These are phyloP conservation scores for Oligia fasciuncula DNA, from an alignment of 2,888 invertebrate genomes.

Conservation along the genomic window DNA sequence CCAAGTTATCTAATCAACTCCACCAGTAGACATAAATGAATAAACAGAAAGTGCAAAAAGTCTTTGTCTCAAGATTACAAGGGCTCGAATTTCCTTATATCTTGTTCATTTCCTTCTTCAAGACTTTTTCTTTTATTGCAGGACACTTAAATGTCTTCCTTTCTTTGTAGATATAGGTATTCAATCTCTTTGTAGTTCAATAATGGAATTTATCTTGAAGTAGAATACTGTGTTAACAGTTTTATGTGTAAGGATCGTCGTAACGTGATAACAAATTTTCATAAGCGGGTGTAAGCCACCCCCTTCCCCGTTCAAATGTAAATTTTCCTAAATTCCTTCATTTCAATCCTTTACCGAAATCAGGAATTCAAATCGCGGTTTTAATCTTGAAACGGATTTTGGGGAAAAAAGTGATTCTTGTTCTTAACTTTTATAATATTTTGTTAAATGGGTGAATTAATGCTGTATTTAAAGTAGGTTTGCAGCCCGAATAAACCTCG, in stretches of 20 bases:
- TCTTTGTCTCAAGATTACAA: slow-evolving; percentile 32
- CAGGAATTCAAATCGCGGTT: slow-evolving; percentile 71
- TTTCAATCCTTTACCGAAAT: slow-evolving; percentile 78
- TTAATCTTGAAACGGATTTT: slow-evolving; percentile 47
- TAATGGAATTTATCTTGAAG: slow-evolving; percentile 53
- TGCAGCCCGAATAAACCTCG: not conserved
- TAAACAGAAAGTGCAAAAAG: slow-evolving; percentile 3
- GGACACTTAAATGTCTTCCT: slow-evolving; percentile 38
- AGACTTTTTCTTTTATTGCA: slow-evolving; percentile 44
- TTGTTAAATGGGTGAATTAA: not conserved
- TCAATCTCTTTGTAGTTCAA: slow-evolving; percentile 46
- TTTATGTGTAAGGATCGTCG: slow-evolving; percentile 57
- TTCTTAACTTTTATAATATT: slow-evolving; percentile 30
- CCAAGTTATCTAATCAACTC: not conserved
- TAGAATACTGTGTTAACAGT: slow-evolving; percentile 53
- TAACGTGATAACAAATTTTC: slow-evolving; percentile 75
- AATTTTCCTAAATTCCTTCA: slow-evolving; percentile 73
- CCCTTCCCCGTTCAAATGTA: slow-evolving; percentile 74
- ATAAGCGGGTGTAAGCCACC: slow-evolving; percentile 75
- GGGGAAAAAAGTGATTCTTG: slow-evolving; percentile 8
- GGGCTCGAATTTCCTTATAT: slow-evolving; percentile 37
- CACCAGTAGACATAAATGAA: slow-evolving; percentile 19
- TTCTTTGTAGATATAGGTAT: slow-evolving; percentile 28
- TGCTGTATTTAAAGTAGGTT: slow-evolving; percentile 2
- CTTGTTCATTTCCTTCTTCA: slow-evolving; percentile 49